Conservation (phyloP, 2,797 vertebrate genomes). For the Xiphorhynchus erythropygius region DNA sequence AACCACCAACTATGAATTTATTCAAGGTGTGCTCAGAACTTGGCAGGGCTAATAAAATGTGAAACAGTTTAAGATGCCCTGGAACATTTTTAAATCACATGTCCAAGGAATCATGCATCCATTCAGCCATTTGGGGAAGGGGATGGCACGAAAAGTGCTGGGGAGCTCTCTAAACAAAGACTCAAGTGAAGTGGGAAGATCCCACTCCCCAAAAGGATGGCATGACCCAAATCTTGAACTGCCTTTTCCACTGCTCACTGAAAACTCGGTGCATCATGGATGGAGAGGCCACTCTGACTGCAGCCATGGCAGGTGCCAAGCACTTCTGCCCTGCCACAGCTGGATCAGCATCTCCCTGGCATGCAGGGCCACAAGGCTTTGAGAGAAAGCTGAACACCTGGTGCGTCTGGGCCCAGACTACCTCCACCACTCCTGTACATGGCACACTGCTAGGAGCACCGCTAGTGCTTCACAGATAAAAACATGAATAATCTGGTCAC, state of each 20-base stretch:
- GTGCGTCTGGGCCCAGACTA: neutral
- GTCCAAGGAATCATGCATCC: neutral
- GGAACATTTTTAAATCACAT: slow-evolving; percentile 35
- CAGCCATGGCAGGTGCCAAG: accelerated
- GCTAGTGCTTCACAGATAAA: neutral
- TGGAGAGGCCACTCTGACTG: neutral
- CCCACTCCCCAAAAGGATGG: neutral
- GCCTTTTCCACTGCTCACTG: neutral
- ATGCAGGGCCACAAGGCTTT: accelerated
- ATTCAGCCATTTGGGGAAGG: neutral
- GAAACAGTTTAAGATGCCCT: slow-evolving; percentile 10
- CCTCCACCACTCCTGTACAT: neutral
- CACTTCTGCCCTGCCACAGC: neutral
- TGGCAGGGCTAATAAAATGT: slow-evolving; percentile 24
- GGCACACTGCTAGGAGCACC: neutral
- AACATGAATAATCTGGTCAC: neutral
- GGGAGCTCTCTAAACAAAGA: neutral
- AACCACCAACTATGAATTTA: slow-evolving; percentile 49
- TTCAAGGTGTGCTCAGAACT: slow-evolving; percentile 46
- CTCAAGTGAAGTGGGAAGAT: neutral
- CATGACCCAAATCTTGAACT: neutral
- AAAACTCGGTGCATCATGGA: accelerated
- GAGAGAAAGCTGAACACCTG: neutral
- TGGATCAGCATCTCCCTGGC: neutral
- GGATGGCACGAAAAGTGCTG: neutral